Evolutionary conservation across 64 coral and sea anemone genomes (phyloP).

Genomic region (Montipora capricornis): DNA sequence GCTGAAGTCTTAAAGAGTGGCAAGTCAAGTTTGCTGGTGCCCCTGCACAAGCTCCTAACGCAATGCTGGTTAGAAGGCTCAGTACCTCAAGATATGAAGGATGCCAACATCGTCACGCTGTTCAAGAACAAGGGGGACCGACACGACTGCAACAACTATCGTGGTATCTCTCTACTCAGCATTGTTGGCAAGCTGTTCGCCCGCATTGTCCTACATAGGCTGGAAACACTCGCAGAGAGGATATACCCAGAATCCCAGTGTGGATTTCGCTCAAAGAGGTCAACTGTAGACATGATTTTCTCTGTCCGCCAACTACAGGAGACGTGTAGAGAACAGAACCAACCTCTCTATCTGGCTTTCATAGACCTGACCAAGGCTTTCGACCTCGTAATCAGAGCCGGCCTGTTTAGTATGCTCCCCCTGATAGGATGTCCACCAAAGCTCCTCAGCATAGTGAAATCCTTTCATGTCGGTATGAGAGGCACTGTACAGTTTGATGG

Average conservation of each 20-base stretch:
- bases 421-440: not conserved
- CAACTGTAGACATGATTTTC: slow-evolving; percentile 11
- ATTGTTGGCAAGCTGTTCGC: not conserved
- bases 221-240: not conserved
- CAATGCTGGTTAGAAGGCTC: no score
- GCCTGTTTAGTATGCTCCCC: slow-evolving; percentile 7
- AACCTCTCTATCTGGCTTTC: not conserved
- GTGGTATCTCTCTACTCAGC: slow-evolving; percentile 11
- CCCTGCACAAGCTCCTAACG: no score
- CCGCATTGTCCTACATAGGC: slow-evolving; percentile 1
- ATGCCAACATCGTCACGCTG: no score
- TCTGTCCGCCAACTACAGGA: not conserved
- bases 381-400: not conserved
- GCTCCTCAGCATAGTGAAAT: not conserved
- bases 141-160: not conserved
- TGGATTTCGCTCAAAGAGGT: not conserved
- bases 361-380: slow-evolving; percentile 34
- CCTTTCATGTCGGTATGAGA: slow-evolving; percentile 21
- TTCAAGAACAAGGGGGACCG: no score
- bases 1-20: no score
- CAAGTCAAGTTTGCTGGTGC: no score
- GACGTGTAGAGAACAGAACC: slow-evolving; percentile 11
- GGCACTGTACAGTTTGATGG: not conserved
- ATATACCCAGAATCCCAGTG: not conserved
- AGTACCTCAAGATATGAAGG: no score